phyloP scores from a whole-genome alignment of 2,797 vertebrate species.

The Enteromius trimaculatus region DNA sequence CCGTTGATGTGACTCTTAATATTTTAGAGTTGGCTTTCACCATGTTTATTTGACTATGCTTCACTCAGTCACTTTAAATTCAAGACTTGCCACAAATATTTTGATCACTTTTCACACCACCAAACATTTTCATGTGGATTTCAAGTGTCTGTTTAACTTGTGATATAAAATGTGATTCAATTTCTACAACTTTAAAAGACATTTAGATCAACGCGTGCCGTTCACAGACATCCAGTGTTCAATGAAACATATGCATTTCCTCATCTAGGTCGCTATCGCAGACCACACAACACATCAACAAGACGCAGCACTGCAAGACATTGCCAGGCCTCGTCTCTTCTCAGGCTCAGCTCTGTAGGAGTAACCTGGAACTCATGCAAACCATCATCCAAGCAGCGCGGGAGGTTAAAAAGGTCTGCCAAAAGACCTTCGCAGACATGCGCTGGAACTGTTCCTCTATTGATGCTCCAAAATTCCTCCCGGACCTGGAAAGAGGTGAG shows the following conservation, averaged over 20 bases:
- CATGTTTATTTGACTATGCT: conserved; percentile 26
- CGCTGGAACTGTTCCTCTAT: conserved; percentile 99
- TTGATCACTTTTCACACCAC: not conserved
- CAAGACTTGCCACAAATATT: conserved; percentile 30
- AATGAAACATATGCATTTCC: conserved; percentile 25
- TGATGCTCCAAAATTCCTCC: conserved; percentile 86
- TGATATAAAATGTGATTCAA: not conserved
- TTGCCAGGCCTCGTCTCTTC: conserved; percentile 92
- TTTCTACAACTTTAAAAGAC: not conserved
- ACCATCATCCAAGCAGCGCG: conserved; percentile 91
- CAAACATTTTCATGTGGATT: not conserved
- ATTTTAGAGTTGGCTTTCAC: conserved; percentile 32
- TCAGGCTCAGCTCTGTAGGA: conserved; percentile 95
- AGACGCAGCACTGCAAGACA: conserved; percentile 96
- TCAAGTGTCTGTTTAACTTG: not conserved
- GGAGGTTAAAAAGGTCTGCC: conserved; percentile 94
- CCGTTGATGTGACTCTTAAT: conserved; percentile 23
- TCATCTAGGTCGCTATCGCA: conserved; percentile 86
- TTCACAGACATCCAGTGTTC: not conserved
- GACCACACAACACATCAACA: conserved; percentile 88
- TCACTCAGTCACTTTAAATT: not conserved
- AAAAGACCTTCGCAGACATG: conserved; percentile 95
- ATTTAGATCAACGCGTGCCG: not conserved
- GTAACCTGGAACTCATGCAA: conserved; percentile 96
- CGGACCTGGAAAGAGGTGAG: conserved; percentile 95